A percentile compares a stretch with the other conserved stretches of the same genome.
Conservation (phyloP, 2,888 invertebrate species). For the Leptopilina drosophilae region DNA sequence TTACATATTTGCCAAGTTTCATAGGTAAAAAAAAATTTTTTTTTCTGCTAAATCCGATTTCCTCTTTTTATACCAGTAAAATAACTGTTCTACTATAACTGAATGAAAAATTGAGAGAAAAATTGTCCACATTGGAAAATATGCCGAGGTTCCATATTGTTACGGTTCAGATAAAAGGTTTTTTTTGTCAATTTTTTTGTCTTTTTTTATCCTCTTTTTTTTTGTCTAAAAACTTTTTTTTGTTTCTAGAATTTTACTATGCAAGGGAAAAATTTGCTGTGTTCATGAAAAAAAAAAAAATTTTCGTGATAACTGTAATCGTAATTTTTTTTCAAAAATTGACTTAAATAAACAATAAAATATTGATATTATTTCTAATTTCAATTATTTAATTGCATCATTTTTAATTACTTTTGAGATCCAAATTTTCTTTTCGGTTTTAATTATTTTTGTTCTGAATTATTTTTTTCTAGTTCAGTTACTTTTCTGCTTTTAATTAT, state of each 20-base stretch:
- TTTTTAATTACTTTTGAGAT: too few species aligned
- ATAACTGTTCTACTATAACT: slow-evolving; percentile 5
- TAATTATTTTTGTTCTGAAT: too few species aligned
- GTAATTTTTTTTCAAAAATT: too few species aligned
- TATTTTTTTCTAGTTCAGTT: too few species aligned
- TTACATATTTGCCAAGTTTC: not conserved
- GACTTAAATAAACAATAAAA: too few species aligned
- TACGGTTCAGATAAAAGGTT: not conserved
- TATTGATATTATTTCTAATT: too few species aligned
- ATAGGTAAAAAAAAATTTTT: not conserved
- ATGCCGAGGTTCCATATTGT: not conserved
- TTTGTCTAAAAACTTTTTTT: not conserved
- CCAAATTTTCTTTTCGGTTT: too few species aligned
- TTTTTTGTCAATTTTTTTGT: not conserved
- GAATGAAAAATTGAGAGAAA: slow-evolving; percentile 12
- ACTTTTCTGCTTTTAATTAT: too few species aligned
- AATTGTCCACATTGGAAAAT: slow-evolving; percentile 4
- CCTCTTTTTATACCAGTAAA: not conserved
- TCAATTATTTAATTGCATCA: too few species aligned
- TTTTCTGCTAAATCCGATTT: slow-evolving; percentile 4
- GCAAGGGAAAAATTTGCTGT: not conserved
- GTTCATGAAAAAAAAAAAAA: too few species aligned
- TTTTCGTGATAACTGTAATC: too few species aligned
- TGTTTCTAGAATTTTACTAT: too few species aligned
- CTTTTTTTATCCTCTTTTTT: not conserved